A percentile compares a stretch with the other conserved stretches of the same genome.
Conservation (phyloP, 1,140 invertebrate species). For the Trichogramma pretiosum region DNA sequence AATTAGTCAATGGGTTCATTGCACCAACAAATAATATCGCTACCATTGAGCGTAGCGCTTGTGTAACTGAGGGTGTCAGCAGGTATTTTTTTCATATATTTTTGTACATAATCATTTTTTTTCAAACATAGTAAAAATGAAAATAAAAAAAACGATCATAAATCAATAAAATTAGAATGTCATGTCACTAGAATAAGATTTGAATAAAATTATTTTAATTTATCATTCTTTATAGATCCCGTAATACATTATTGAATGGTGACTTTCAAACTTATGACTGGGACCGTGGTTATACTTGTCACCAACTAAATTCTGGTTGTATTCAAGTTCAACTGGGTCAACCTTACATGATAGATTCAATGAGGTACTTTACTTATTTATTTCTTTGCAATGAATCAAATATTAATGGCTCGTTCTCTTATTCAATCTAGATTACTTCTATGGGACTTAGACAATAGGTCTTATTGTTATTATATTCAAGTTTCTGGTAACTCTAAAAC, state of each 20-base stretch:
- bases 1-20: slow-evolving; percentile 68
- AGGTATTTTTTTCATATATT: slow-evolving; percentile 43
- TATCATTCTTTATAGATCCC: slow-evolving; percentile 50
- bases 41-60: slow-evolving; percentile 76
- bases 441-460: slow-evolving; percentile 97
- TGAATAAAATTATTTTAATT: slow-evolving; percentile 6
- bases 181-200: too few relatives aligned
- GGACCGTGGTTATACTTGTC: slow-evolving; percentile 97
- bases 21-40: slow-evolving; percentile 88
- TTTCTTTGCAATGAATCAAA: too few relatives aligned
- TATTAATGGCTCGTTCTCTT: not conserved
- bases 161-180: not conserved
- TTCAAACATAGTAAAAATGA: not conserved
- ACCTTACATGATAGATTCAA: slow-evolving; percentile 86
- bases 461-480: slow-evolving; percentile 93
- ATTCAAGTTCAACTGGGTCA: slow-evolving; percentile 94
- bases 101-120: not conserved
- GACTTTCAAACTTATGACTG: slow-evolving; percentile 93
- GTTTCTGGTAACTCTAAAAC: slow-evolving; percentile 85
- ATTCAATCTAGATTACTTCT: slow-evolving; percentile 73
- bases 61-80: slow-evolving; percentile 85
- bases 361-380: slow-evolving; percentile 59
- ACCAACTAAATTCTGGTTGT: slow-evolving; percentile 90
- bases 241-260: slow-evolving; percentile 94
- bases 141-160: not conserved